phyloP scores from a whole-genome alignment of 1,140 invertebrate species.

The Microvelia longipes region DNA sequence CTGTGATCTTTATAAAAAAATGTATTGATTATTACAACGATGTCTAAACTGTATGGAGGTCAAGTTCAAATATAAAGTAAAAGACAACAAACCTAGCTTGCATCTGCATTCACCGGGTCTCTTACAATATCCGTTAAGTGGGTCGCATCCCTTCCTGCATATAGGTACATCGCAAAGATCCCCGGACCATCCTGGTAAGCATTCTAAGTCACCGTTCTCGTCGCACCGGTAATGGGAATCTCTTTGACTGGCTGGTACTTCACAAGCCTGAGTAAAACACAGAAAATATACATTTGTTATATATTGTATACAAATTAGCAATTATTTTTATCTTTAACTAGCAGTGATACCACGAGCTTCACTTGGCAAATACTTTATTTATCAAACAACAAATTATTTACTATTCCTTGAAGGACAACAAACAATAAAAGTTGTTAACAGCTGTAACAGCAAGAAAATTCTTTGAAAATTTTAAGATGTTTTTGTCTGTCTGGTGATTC shows the following conservation, averaged over 20 bases:
- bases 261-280: constrained; percentile 51
- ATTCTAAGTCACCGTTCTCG: constrained; percentile 79
- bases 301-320: constrained; percentile 11
- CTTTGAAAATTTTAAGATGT: too few relatives aligned
- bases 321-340: constrained; percentile 7
- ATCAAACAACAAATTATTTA: too few relatives aligned
- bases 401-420: too few relatives aligned
- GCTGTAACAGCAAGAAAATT: too few relatives aligned
- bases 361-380: neutral
- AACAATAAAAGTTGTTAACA: too few relatives aligned
- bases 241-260: constrained; percentile 67
- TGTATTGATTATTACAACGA: too few relatives aligned
- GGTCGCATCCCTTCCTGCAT: constrained; percentile 78
- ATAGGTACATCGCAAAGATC: constrained; percentile 81
- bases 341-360: neutral
- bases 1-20: too few relatives aligned
- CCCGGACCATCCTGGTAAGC: constrained; percentile 79
- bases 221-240: constrained; percentile 84
- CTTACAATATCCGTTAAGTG: constrained; percentile 83
- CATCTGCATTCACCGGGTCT: constrained; percentile 67
- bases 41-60: too few relatives aligned
- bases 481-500: too few relatives aligned
- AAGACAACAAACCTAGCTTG: constrained; percentile 50
- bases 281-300: too few relatives aligned
- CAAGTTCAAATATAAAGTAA: too few relatives aligned